Conservation (phyloP, 2,113 vertebrate genomes). For the Anarhynchus alexandrinus region DNA sequence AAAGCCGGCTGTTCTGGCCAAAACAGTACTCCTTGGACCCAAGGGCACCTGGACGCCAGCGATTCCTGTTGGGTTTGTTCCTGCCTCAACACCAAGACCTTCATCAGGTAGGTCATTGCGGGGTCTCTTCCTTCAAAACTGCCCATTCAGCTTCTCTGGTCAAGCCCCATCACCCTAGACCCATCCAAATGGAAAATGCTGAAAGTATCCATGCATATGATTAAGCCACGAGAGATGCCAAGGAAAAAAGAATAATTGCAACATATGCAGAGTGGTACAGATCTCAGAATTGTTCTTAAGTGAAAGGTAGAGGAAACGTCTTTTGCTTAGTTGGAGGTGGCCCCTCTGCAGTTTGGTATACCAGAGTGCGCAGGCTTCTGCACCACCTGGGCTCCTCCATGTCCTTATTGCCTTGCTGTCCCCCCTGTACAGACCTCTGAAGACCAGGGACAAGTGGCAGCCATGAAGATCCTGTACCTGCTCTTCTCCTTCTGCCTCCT, state of each 20-base stretch:
- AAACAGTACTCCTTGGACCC: neutral
- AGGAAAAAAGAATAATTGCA: neutral
- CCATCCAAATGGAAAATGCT: no score
- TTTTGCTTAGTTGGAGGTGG: neutral
- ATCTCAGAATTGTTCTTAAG: neutral
- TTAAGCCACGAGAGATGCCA: no score
- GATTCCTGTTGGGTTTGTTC: no score
- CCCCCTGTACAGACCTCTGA: neutral
- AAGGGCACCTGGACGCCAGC: rapidly evolving
- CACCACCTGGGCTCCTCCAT: no score
- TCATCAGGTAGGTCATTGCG: no score
- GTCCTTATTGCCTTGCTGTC: neutral
- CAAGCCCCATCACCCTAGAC: no score
- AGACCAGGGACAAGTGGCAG: rapidly evolving
- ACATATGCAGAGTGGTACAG: neutral
- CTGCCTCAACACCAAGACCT: no score
- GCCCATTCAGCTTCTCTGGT: no score
- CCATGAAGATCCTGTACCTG: conserved; percentile 30
- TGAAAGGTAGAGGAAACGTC: neutral
- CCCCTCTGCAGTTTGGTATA: no score
- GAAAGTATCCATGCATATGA: no score
- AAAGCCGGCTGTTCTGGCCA: neutral
- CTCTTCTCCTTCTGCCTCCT: neutral
- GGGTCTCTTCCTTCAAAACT: no score
- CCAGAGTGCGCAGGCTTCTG: neutral